Base-by-base conservation (phyloP, 2,797 vertebrate genomes). In the Sebastes vulpes region DNA sequence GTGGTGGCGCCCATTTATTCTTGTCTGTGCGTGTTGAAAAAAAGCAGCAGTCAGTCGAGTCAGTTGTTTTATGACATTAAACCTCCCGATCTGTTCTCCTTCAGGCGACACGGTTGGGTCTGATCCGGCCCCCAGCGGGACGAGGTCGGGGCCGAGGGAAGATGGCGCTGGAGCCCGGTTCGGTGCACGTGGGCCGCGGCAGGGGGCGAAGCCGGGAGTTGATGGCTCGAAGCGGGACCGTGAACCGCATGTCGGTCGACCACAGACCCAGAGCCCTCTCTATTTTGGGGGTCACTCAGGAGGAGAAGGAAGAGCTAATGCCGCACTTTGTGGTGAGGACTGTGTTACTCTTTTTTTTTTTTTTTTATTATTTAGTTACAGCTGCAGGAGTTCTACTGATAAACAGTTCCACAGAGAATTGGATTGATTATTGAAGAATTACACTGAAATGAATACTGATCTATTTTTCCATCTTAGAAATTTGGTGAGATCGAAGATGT, bases 191-290 rank as follows among this genome's bases (percentile, higher is more conserved):
- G 32, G 95, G 96, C 2, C 95, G 97, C 1, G 96, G 97, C 32
- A 89, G 98, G 72, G 98, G 97, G 7, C 93, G 98, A 12, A 97
- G 97, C 54, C 95, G 98, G 3, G 97, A 97, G n/a, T 90, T 94
- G 77, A 91, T 97, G 82, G 96, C 95, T 2, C 95, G 98, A 21
- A 93, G 97, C 0, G 89, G 96, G 29, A 56, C 95, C 25, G 68
- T 93, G 25, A 98, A 97, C 86, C 97, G 98, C 25, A 99, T 99
- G 98, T 97, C 97, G 87, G 98, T 99, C 14, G 98, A 99, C 90
- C 98, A 99, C 78, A 96, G 98, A 14, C 97, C 98, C 81, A 96
- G 98, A 91, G 96, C 98, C 0, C 94, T 99, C 23, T 87, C 96
- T 2, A 97, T 98, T 26, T 88, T 97, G 65, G 98, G 97, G 50